Conservation (phyloP, 1,140 invertebrate species). For the Leptopilina clavipes region DNA sequence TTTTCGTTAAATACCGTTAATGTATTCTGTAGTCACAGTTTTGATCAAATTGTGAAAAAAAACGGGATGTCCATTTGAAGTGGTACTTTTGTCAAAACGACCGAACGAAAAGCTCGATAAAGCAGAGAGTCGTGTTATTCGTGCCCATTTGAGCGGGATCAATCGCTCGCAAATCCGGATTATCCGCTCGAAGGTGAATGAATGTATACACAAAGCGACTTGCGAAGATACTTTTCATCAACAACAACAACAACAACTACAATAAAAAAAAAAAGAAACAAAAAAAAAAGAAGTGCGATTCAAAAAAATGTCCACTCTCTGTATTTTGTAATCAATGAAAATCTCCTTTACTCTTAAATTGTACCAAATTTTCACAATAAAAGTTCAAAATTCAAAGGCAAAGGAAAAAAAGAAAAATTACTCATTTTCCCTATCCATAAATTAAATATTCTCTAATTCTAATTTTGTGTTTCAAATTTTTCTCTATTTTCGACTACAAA, state of each 20-base stretch:
- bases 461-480: too few relatives aligned
- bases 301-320: slow-evolving; percentile 8
- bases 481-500: too few relatives aligned
- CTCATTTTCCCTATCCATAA: too few relatives aligned
- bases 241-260: neutral
- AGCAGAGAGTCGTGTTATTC: slow-evolving; percentile 51
- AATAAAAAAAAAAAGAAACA: slow-evolving; percentile 8
- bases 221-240: slow-evolving; percentile 43
- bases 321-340: slow-evolving; percentile 21
- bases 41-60: slow-evolving; percentile 4
- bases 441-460: too few relatives aligned
- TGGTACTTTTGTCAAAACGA: slow-evolving; percentile 39
- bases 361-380: slow-evolving; percentile 48
- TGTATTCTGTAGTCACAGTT: neutral
- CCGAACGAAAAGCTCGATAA: slow-evolving; percentile 46
- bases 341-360: slow-evolving; percentile 11
- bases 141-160: slow-evolving; percentile 50
- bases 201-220: slow-evolving; percentile 52
- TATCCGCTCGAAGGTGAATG: slow-evolving; percentile 51
- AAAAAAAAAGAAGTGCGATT: slow-evolving; percentile 15
- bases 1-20: neutral
- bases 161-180: slow-evolving; percentile 52
- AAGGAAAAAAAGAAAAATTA: too few relatives aligned
- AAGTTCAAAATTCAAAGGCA: neutral
- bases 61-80: slow-evolving; percentile 15